Percentiles rank a stretch among this genome's conserved stretches.
These are phyloP conservation scores for Calyptommatus sinebrachiatus DNA, from an alignment of 2,113 vertebrate genomes.

Conservation along the genomic window DNA sequence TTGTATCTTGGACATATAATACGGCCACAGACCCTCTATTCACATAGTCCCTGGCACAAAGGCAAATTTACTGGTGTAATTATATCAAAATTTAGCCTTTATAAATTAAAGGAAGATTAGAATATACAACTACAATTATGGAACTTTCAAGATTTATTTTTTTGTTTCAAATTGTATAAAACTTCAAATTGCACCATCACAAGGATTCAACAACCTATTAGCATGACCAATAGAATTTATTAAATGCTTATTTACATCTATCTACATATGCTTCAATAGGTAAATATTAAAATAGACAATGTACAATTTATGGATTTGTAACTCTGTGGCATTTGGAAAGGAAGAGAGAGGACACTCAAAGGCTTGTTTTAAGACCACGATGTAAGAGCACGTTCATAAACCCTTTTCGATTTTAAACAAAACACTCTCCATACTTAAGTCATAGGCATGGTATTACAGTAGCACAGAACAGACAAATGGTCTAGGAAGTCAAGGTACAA, in stretches of 20 bases:
- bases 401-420: conserved; percentile 76
- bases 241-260: conserved; percentile 99
- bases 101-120: not conserved
- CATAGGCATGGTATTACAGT: conserved; percentile 68
- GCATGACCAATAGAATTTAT: conserved; percentile 99
- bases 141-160: conserved; percentile 36
- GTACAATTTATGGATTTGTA: conserved; percentile 94
- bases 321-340: conserved; percentile 91
- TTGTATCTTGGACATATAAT: not conserved
- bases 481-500: conserved; percentile 58
- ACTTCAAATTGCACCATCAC: conserved; percentile 49
- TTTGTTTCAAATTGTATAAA: conserved; percentile 58
- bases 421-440: conserved; percentile 73
- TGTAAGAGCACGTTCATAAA: conserved; percentile 75
- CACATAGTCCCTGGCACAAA: not conserved
- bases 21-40: not conserved
- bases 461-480: conserved; percentile 71
- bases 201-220: conserved; percentile 71
- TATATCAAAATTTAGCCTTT: not conserved
- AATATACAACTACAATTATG: conserved; percentile 3
- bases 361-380: conserved; percentile 86
- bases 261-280: conserved; percentile 93
- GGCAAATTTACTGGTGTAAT: not conserved
- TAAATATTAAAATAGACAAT: conserved; percentile 99
- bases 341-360: conserved; percentile 78